Evolutionary conservation across 2,797 vertebrate genomes (phyloP), one percentile per base, ranked within the genome.

Genomic region (Nannoperca obscura): DNA sequence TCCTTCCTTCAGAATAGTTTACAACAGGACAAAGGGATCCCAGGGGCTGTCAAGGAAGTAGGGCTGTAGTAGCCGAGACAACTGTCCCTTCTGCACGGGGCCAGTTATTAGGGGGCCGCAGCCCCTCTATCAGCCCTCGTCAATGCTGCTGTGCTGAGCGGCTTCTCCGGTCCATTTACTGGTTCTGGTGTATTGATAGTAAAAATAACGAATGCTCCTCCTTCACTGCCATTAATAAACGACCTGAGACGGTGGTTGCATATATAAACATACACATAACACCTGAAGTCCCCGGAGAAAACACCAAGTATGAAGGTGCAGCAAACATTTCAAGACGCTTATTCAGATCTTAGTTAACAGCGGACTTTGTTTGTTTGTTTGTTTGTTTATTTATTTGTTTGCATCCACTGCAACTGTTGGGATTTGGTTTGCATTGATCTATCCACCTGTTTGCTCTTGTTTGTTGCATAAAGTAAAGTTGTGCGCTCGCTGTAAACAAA

Each of bases 1-100:
- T 93, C 92, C 92, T 93, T 93, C 90, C 92, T 93, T 91, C 83
- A 79, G 88, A 90, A 76, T 88, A 89, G 88, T 93, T 94, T 92
- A 88, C 92, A 89, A 74, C 92, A 91, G 93, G 93, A 95, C 94
- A 91, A 92, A 92, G 87, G 88, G 83, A 90, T 93, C 93, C 91
- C 92, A 87, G 88, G 92, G 91, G 92, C 86, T 73, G 87, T 88
- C 76, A 85, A 84, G 89, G 88, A 88, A 89, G 82, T 62, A 47
- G 88, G 88, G 81, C 86, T 88, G 36, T 66, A 77, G 36, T 40
- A 85, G 81, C 80, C n/a, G 73, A 88, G 83, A 75, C 78, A 32
- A 81, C 83, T 66, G 86, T 80, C 88, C 85, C 82, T 36, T 69
- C 77, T 73, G 84, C 70, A 34, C 67, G 32, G 74, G 83, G 68